phyloP scores from a whole-genome alignment of 2,888 invertebrate species.

The Sphaerophoria taeniata region DNA sequence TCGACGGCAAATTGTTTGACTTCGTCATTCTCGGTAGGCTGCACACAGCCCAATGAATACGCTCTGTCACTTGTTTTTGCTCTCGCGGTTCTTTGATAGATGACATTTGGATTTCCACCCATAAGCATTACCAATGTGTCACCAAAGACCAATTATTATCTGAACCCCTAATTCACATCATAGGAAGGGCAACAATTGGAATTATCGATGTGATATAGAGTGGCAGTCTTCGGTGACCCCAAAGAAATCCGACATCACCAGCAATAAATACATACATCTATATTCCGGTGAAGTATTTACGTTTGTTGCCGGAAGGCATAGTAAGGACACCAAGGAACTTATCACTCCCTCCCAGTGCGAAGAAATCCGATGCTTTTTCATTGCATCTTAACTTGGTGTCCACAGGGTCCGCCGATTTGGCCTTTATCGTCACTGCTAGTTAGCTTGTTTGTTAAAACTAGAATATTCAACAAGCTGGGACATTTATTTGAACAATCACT shows the following conservation, averaged over 20 bases:
- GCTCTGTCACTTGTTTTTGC: conserved; percentile 93
- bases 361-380: conserved; percentile 81
- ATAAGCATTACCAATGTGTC: conserved; percentile 94
- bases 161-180: conserved; percentile 88
- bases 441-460: no score
- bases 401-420: conserved; percentile 43
- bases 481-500: no score
- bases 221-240: conserved; percentile 93
- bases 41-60: conserved; percentile 90
- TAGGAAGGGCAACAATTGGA: conserved; percentile 91
- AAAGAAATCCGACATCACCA: conserved; percentile 91
- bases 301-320: conserved; percentile 88
- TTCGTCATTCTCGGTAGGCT: conserved; percentile 90
- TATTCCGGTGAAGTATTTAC: conserved; percentile 85
- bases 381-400: conserved; percentile 55
- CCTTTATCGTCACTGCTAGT: conserved; percentile 55
- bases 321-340: conserved; percentile 87
- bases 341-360: conserved; percentile 90
- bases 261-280: conserved; percentile 91
- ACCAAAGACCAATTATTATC: conserved; percentile 89
- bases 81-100: conserved; percentile 95
- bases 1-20: no score
- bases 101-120: conserved; percentile 95
- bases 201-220: conserved; percentile 92
- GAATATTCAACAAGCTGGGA: no score